Evolutionary conservation across 2,797 vertebrate genomes (phyloP).

Genomic region (Novumbra hubbsi): DNA sequence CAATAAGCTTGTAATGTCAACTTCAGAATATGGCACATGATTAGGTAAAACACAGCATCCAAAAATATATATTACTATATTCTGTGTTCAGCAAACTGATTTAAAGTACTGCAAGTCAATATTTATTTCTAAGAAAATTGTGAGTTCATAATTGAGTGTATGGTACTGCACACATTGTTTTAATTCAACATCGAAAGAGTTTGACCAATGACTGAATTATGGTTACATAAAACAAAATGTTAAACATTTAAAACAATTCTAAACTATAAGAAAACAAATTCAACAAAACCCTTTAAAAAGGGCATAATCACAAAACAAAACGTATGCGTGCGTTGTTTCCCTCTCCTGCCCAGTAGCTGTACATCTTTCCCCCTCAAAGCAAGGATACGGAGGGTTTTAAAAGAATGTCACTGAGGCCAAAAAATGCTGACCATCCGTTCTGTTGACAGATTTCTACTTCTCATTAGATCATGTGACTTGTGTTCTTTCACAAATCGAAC

Average conservation of each 20-base stretch:
- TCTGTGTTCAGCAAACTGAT: constrained; percentile 67
- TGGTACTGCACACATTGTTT: constrained; percentile 49
- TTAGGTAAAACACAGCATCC: constrained; percentile 29
- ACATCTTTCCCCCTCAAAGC: constrained; percentile 17
- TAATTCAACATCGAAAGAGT: neutral
- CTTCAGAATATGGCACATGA: constrained; percentile 56
- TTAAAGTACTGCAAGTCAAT: constrained; percentile 16
- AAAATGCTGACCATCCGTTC: neutral
- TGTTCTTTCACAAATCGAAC: constrained; percentile 35
- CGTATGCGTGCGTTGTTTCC: constrained; percentile 63
- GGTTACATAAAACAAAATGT: constrained; percentile 71
- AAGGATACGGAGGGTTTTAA: constrained; percentile 7
- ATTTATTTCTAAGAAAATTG: constrained; percentile 34
- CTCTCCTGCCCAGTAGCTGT: constrained; percentile 37
- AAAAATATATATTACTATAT: constrained; percentile 33
- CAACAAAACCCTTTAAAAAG: constrained; percentile 58
- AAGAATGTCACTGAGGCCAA: constrained; percentile 8
- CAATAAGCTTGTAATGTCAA: constrained; percentile 34
- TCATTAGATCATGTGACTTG: constrained; percentile 26
- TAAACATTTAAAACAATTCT: constrained; percentile 23
- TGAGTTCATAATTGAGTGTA: constrained; percentile 65
- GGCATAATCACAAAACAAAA: constrained; percentile 64
- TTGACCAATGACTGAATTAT: constrained; percentile 40
- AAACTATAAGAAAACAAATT: constrained; percentile 54
- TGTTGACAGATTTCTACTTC: constrained; percentile 14